Evolutionary conservation across 2,113 vertebrate genomes (phyloP).

Genomic region (Tetraodon nigroviridis): DNA sequence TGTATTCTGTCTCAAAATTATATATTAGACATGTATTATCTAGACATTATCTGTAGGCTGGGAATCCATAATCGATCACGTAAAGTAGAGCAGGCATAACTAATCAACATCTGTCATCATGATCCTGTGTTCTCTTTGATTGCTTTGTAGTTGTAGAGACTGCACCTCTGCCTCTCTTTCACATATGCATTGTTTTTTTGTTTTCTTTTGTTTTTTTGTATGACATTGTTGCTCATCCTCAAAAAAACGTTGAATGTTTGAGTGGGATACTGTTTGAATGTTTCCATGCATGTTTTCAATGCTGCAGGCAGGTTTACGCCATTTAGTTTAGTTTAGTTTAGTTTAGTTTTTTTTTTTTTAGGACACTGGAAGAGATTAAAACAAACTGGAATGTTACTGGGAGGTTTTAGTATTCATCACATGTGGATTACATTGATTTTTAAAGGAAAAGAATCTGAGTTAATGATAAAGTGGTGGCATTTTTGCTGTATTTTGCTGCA

Average conservation of each 20-base stretch:
- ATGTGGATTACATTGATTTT: conserved; percentile 1
- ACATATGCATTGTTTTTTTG: conserved; percentile 5
- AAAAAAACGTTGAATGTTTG: conserved; percentile 26
- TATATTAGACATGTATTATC: conserved; percentile 72
- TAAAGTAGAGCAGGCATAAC: conserved; percentile 74
- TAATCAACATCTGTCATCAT: conserved; percentile 67
- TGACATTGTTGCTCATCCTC: conserved; percentile 22
- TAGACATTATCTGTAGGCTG: conserved; percentile 69
- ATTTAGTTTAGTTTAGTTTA: not conserved
- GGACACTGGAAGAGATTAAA: not conserved
- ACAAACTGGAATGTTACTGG: conserved; percentile 14
- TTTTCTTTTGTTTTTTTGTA: conserved; percentile 8
- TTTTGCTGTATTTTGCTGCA: conserved; percentile 40
- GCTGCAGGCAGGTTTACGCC: not conserved
- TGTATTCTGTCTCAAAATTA: conserved; percentile 64
- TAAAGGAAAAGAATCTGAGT: conserved; percentile 8
- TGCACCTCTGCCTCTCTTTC: conserved; percentile 46
- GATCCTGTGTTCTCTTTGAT: conserved; percentile 55
- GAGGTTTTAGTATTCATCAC: conserved; percentile 1
- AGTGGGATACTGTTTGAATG: conserved; percentile 14
- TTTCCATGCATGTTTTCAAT: conserved; percentile 35
- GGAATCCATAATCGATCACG: conserved; percentile 67
- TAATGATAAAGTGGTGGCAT: conserved; percentile 11
- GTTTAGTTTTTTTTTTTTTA: conserved; percentile 16
- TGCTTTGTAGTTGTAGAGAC: conserved; percentile 51